A percentile compares a stretch with the other conserved stretches of the same genome.
Conservation (phyloP, 2,797 vertebrate species). For the Melanotaenia boesemani region DNA sequence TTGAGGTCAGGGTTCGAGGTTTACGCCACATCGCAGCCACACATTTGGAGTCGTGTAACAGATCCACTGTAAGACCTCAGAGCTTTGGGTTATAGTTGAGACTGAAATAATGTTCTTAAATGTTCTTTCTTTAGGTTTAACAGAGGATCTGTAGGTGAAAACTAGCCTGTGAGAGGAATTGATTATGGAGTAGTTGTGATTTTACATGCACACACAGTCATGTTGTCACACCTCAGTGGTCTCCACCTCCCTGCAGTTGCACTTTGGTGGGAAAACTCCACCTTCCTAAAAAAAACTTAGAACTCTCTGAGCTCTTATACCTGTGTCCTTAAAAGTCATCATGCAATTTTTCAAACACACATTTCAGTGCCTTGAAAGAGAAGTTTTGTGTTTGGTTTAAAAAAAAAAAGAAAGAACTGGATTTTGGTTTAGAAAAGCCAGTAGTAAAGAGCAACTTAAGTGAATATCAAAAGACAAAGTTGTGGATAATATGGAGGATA, state of each 20-base stretch:
- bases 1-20: slow-evolving; percentile 40
- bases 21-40: slow-evolving; percentile 41
- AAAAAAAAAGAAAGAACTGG: neutral
- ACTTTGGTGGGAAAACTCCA: slow-evolving; percentile 65
- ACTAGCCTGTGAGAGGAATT: slow-evolving; percentile 11
- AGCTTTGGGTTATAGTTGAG: slow-evolving; percentile 6
- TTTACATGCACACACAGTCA: neutral
- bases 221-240: slow-evolving; percentile 66
- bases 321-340: neutral
- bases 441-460: neutral
- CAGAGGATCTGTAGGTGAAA: neutral
- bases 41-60: slow-evolving; percentile 35
- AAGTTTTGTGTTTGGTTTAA: neutral
- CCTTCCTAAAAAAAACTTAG: slow-evolving; percentile 44
- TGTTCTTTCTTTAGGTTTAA: slow-evolving; percentile 3
- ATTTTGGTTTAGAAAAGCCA: neutral
- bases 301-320: neutral
- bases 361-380: neutral
- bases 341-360: slow-evolving; percentile 4
- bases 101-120: neutral
- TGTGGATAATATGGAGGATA: slow-evolving; percentile 69
- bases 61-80: slow-evolving; percentile 2
- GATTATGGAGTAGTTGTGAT: slow-evolving; percentile 2
- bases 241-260: slow-evolving; percentile 54
- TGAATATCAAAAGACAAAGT: slow-evolving; percentile 14